A percentile compares a stretch with the other conserved stretches of the same genome.
Evolutionary conservation across 2,797 vertebrate genomes (phyloP).

Genomic region (Poliocrania exsul): DNA sequence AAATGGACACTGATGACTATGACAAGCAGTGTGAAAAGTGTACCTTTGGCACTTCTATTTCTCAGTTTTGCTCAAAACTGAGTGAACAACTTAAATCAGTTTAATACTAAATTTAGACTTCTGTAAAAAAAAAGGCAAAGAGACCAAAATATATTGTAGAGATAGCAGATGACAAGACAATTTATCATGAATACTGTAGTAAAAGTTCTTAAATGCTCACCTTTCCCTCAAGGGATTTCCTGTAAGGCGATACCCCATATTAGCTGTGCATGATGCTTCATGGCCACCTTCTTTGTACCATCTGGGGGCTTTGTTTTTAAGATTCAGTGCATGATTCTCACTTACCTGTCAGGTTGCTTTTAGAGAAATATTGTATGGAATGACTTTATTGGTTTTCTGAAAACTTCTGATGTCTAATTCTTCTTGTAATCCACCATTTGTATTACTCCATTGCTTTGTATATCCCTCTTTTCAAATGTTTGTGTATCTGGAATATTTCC

Average conservation of each 20-base stretch:
- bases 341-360: background rate
- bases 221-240: background rate
- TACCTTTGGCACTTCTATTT: background rate
- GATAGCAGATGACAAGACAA: background rate
- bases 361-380: background rate
- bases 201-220: background rate
- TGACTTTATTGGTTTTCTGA: background rate
- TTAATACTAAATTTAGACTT: background rate
- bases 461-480: background rate
- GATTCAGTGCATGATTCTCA: background rate
- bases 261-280: background rate
- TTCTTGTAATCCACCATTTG: background rate
- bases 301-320: background rate
- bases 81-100: background rate
- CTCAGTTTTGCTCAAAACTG: background rate
- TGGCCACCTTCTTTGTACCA: background rate
- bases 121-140: background rate
- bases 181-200: background rate
- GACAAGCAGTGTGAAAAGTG: background rate
- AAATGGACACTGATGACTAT: background rate
- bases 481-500: background rate
- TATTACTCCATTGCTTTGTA: background rate
- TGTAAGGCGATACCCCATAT: background rate
- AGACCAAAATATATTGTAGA: background rate
- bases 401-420: background rate